phyloP scores from a whole-genome alignment of 1,140 invertebrate species.

The Acromyrmex echinatior region DNA sequence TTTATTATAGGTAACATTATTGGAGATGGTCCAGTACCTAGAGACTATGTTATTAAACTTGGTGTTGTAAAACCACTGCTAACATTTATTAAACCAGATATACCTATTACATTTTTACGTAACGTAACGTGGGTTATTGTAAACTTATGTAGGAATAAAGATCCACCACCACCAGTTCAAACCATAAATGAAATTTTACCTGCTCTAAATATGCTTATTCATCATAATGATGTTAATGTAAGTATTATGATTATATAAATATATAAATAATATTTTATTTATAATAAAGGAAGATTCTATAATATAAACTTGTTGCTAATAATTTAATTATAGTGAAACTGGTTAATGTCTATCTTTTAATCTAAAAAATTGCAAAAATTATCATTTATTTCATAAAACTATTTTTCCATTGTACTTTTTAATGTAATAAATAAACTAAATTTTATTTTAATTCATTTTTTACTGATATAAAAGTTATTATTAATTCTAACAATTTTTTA shows the following conservation, averaged over 20 bases:
- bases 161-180: constrained; percentile 94
- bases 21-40: constrained; percentile 95
- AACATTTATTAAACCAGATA: constrained; percentile 96
- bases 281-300: background rate
- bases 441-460: background rate
- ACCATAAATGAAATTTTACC: constrained; percentile 98
- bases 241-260: constrained; percentile 83
- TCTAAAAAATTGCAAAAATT: background rate
- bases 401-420: constrained; percentile 35
- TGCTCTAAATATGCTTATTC: constrained; percentile 96
- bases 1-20: constrained; percentile 92
- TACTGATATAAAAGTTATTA: constrained; percentile 23
- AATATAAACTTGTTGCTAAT: background rate
- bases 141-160: constrained; percentile 98
- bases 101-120: constrained; percentile 96
- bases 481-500: constrained; percentile 82
- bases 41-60: constrained; percentile 96
- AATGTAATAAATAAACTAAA: background rate
- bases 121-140: constrained; percentile 99
- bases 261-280: background rate
- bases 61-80: constrained; percentile 96
- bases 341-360: background rate
- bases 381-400: background rate
- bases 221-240: constrained; percentile 98
- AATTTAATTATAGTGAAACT: background rate